Evolutionary conservation across 1,140 invertebrate genomes (phyloP), one percentile per base, ranked within the genome.

Genomic region (Chionoecetes opilio): DNA sequence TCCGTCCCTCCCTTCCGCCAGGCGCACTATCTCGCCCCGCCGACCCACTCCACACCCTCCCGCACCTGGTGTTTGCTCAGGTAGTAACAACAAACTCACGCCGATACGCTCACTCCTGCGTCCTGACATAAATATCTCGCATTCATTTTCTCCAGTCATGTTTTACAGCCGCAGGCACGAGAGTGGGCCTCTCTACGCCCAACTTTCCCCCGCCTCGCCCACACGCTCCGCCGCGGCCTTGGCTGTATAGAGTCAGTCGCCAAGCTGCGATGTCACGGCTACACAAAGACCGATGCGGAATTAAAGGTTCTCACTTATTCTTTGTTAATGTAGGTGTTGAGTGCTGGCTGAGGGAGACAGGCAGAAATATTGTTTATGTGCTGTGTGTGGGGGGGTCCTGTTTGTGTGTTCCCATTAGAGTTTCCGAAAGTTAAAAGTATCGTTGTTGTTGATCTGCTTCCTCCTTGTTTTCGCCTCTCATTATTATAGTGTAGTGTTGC

Each of bases 101-200:
- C 63, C 46, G 46, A 75, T n/a, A 75, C 63, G n/a, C 63, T n/a
- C 63, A 75, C 63, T n/a, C 63, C 21, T 6, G 63, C 63, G n/a
- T 53, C 63, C 21, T 75, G n/a, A 75, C 63, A 75, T 75, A 75
- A 75, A 75, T 75, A 75, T 26, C 63, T 75, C 63, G 26, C 63
- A 75, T 75, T 75, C 63, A 75, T 75, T 75, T 75, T 75, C 63
- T 75, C 63, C 11, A 75, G 63, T 75, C 63, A 75, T 75, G 63
- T 75, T 5, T 75, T 41, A 41, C 46, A n/a, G 63, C 63, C n/a
- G 11, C 21, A 75, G 63, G 63, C 63, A n/a, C 1, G 63, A 75
- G 63, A 75, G 63, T n/a, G 63, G 63, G n/a, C 63, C 63, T n/a
- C 63, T 1, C 63, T 26, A 8, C 63, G 63, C 63, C 63, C 3